Conservation (phyloP, 2,888 invertebrate genomes). For the Mechanitis messenoides region DNA sequence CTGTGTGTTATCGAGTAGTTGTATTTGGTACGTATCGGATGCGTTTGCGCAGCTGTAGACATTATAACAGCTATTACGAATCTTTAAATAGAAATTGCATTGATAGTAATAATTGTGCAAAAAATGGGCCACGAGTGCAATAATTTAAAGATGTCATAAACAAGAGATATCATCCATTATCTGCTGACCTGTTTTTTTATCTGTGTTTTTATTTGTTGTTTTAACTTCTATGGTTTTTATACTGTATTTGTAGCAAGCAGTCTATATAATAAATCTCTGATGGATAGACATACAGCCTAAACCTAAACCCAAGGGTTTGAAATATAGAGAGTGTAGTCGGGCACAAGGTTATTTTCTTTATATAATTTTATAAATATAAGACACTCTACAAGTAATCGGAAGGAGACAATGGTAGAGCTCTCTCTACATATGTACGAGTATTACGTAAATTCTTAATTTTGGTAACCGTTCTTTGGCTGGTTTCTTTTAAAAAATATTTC, state of each 20-base stretch:
- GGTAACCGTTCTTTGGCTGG: neutral
- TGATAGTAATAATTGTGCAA: slow-evolving; percentile 31
- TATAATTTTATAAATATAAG: no score
- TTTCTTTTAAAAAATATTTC: slow-evolving; percentile 6
- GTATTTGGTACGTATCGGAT: neutral
- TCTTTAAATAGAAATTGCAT: slow-evolving; percentile 29
- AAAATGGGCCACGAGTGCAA: slow-evolving; percentile 37
- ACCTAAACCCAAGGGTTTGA: no score
- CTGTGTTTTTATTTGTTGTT: slow-evolving; percentile 27
- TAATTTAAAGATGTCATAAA: slow-evolving; percentile 34
- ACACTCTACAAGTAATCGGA: no score
- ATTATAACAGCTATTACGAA: slow-evolving; percentile 10
- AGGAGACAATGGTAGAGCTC: neutral
- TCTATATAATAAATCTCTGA: no score
- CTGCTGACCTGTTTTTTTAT: slow-evolving; percentile 37
- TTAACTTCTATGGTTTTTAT: slow-evolving; percentile 7
- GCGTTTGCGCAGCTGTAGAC: slow-evolving; percentile 3
- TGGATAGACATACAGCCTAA: no score
- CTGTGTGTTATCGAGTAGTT: neutral
- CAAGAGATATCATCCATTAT: slow-evolving; percentile 30
- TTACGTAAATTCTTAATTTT: slow-evolving; percentile 1
- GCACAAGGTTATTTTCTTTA: no score
- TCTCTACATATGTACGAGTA: neutral
- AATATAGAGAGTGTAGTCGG: no score
- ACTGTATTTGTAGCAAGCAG: no score